phyloP scores from a whole-genome alignment of 1,140 invertebrate species.

The Nasonia longicornis region DNA sequence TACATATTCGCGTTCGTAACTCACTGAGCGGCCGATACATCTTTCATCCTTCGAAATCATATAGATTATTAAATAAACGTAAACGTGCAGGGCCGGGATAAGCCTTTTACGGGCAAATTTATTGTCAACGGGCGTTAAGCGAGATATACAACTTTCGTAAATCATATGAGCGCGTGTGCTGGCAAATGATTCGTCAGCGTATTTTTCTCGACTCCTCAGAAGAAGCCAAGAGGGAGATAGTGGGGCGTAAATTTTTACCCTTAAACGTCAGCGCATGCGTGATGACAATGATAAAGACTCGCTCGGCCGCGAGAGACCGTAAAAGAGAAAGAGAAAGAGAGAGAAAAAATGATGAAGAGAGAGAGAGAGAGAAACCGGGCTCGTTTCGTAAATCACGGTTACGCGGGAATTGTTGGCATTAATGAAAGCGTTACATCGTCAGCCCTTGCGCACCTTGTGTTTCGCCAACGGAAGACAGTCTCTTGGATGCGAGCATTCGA shows the following conservation, averaged over 20 bases:
- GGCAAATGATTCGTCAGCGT: conserved; percentile 45
- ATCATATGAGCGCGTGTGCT: conserved; percentile 25
- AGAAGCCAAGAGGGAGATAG: neutral
- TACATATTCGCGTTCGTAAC: neutral
- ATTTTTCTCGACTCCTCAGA: conserved; percentile 21
- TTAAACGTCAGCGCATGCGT: conserved; percentile 43
- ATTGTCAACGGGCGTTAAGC: conserved; percentile 45
- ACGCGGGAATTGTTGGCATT: conserved; percentile 60
- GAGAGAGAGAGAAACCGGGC: conserved; percentile 31
- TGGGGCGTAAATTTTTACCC: conserved; percentile 44
- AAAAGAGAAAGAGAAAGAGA: conserved; percentile 29
- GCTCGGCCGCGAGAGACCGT: conserved; percentile 6
- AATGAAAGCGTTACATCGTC: conserved; percentile 57
- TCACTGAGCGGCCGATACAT: conserved; percentile 20
- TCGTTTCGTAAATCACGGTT: conserved; percentile 59
- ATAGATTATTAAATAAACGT: conserved; percentile 44
- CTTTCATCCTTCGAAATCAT: conserved; percentile 34
- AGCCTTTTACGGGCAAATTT: conserved; percentile 38
- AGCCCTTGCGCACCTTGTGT: conserved; percentile 19
- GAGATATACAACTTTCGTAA: conserved; percentile 46
- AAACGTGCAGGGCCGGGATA: neutral
- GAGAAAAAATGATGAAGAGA: no score
- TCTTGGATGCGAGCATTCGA: conserved; percentile 5
- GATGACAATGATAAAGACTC: conserved; percentile 48
- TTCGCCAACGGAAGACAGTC: neutral